A percentile compares a stretch with the other conserved stretches of the same genome.
phyloP scores from a whole-genome alignment of 2,113 vertebrate genomes.

The Nannobrachium achirus region DNA sequence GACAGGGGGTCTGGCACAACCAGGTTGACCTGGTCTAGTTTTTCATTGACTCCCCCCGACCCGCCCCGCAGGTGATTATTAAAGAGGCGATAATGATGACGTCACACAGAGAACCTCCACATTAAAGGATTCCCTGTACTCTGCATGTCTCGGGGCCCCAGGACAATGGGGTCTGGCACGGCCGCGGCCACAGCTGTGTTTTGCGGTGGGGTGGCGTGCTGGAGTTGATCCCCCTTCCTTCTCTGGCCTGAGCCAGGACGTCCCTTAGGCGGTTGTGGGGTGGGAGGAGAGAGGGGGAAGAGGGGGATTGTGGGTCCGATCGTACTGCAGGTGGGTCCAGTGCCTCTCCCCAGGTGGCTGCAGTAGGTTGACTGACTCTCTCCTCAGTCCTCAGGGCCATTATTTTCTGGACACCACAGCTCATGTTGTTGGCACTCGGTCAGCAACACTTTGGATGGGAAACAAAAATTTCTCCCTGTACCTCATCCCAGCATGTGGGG shows the following conservation, averaged over 20 bases:
- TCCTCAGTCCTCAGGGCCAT: no score
- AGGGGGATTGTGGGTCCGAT: background rate
- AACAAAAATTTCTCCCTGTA: background rate
- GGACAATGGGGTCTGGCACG: constrained; percentile 27
- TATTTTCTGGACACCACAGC: background rate
- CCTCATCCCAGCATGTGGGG: background rate
- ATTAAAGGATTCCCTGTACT: constrained; percentile 11
- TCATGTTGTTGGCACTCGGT: constrained; percentile 7
- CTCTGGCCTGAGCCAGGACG: constrained; percentile 6
- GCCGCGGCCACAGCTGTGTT: constrained; percentile 44
- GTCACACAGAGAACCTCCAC: background rate
- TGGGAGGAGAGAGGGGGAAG: background rate
- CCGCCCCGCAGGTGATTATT: background rate
- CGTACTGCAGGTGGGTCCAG: background rate
- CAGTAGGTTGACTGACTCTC: background rate
- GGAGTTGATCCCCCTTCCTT: constrained; percentile 20
- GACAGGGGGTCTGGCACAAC: no score
- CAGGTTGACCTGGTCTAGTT: no score
- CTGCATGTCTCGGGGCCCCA: background rate
- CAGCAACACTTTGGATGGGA: background rate
- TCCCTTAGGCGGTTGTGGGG: background rate
- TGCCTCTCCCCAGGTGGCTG: constrained; percentile 2
- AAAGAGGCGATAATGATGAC: background rate
- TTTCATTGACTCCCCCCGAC: no score
- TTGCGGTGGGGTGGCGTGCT: constrained; percentile 16